These are phyloP conservation scores for Megalopta genalis DNA, from an alignment of 1,140 invertebrate species.

Conservation along the genomic window DNA sequence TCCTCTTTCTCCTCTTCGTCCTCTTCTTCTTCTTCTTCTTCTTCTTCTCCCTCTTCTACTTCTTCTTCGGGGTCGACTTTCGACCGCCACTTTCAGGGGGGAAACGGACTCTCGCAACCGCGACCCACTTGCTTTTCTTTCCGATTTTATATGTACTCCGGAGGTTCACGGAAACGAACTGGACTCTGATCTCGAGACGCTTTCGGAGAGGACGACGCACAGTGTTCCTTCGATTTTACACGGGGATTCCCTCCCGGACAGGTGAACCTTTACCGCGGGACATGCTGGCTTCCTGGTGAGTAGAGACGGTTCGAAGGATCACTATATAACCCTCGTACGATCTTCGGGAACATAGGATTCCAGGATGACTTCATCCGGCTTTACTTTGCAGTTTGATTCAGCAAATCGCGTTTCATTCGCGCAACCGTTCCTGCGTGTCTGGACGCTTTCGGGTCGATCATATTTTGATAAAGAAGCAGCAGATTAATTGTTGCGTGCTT, in stretches of 20 bases:
- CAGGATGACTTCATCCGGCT: too few relatives aligned
- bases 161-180: too few relatives aligned
- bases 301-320: not conserved
- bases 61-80: constrained; percentile 5
- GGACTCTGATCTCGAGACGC: not conserved
- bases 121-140: not conserved
- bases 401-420: too few relatives aligned
- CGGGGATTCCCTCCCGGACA: not conserved
- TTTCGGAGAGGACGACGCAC: not conserved
- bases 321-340: not conserved
- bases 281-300: constrained; percentile 10
- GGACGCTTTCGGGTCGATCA: too few relatives aligned
- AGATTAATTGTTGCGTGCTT: too few relatives aligned
- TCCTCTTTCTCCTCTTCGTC: too few relatives aligned
- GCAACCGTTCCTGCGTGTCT: too few relatives aligned
- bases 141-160: not conserved
- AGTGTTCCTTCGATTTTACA: not conserved
- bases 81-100: not conserved
- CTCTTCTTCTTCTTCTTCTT: too few relatives aligned
- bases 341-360: too few relatives aligned
- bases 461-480: too few relatives aligned
- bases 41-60: not conserved
- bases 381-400: too few relatives aligned
- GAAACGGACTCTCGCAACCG: not conserved
- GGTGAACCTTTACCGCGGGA: not conserved